Conservation (phyloP, 1,140 invertebrate genomes). For the Drosophila sp. region DNA sequence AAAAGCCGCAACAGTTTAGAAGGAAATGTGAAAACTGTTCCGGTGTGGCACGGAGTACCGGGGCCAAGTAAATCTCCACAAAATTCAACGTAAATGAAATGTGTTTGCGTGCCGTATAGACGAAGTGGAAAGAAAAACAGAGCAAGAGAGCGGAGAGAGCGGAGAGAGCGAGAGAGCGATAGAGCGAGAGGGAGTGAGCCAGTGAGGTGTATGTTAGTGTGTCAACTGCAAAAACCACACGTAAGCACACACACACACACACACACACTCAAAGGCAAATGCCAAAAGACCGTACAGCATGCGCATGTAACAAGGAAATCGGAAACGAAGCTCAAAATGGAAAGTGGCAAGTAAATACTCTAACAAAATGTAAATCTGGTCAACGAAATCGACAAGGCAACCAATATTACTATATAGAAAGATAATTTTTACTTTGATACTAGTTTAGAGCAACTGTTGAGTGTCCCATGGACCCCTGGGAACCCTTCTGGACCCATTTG, state of each 20-base stretch:
- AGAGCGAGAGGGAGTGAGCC: conserved; percentile 6
- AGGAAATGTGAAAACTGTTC: conserved; percentile 6
- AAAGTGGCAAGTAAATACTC: conserved; percentile 1
- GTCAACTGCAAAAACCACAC: conserved; percentile 77
- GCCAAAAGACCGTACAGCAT: conserved; percentile 48
- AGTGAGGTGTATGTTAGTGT: conserved; percentile 52
- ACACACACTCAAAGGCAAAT: conserved; percentile 51
- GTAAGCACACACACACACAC: conserved; percentile 33
- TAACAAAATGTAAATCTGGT: neutral
- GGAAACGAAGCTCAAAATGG: neutral
- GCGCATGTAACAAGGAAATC: conserved; percentile 27
- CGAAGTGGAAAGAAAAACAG: conserved; percentile 25
- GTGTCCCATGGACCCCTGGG: too few relatives aligned
- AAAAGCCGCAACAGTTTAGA: conserved; percentile 67
- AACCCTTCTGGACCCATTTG: too few relatives aligned
- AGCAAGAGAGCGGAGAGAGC: conserved; percentile 16
- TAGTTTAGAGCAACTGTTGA: too few relatives aligned
- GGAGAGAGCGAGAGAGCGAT: conserved; percentile 10
- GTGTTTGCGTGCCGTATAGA: conserved; percentile 66
- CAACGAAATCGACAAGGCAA: too few relatives aligned
- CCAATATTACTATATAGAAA: too few relatives aligned
- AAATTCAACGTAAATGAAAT: conserved; percentile 78
- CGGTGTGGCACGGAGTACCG: conserved; percentile 20
- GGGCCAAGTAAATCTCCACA: conserved; percentile 46
- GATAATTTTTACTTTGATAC: too few relatives aligned